These are phyloP conservation scores for Montipora capitata DNA, from an alignment of 92 coral and sea anemone genomes.

Conservation along the genomic window DNA sequence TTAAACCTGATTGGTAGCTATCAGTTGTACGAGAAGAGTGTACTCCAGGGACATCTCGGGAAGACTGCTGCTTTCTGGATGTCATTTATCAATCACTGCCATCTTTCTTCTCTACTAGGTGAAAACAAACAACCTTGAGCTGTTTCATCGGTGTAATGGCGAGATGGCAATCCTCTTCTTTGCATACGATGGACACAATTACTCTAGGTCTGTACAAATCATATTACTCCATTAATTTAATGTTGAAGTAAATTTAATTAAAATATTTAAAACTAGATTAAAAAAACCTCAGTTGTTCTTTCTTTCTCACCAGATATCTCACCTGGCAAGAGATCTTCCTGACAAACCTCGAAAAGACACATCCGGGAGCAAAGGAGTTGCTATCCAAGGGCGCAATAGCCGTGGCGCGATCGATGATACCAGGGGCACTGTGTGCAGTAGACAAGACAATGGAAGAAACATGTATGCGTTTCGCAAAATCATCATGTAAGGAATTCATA, in stretches of 20 bases:
- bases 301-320: conserved; percentile 26
- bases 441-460: conserved; percentile 76
- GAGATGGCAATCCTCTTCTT: conserved; percentile 55
- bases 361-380: conserved; percentile 53
- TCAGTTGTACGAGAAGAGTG: conserved; percentile 8
- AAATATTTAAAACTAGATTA: not conserved
- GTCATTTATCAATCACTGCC: conserved; percentile 43
- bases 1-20: conserved; percentile 8
- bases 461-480: conserved; percentile 66
- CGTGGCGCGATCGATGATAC: conserved; percentile 66
- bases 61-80: conserved; percentile 67
- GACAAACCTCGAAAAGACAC: conserved; percentile 55
- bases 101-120: conserved; percentile 44
- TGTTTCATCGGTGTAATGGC: conserved; percentile 53
- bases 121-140: conserved; percentile 53
- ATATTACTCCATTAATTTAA: not conserved
- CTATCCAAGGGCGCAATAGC: conserved; percentile 58
- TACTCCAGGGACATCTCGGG: conserved; percentile 62
- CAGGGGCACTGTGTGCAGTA: conserved; percentile 69
- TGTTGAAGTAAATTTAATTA: not conserved
- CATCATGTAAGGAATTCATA: conserved; percentile 40
- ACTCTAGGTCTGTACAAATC: conserved; percentile 38
- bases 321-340: conserved; percentile 45
- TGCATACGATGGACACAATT: conserved; percentile 39
- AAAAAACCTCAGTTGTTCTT: too few relatives aligned